Conservation (phyloP, 2,888 invertebrate genomes). For the Scrobipalpa costella region DNA sequence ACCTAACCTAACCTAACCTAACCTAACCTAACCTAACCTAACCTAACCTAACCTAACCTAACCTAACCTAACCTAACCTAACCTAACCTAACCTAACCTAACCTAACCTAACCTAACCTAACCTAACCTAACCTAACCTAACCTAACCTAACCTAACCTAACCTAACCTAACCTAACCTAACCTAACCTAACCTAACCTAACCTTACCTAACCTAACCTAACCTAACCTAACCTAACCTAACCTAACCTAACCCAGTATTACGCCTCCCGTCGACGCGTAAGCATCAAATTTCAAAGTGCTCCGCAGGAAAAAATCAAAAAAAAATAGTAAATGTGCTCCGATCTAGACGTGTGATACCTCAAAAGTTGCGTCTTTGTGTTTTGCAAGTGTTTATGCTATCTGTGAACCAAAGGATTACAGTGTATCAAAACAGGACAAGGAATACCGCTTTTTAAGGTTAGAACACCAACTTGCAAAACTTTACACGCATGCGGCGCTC, state of each 20-base stretch:
- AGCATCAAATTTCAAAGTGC: too few species aligned
- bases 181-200: constrained; percentile 39
- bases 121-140: constrained; percentile 37
- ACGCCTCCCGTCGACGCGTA: constrained; percentile 30
- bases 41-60: constrained; percentile 35
- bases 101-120: constrained; percentile 35
- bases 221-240: constrained; percentile 35
- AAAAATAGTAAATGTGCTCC: too few species aligned
- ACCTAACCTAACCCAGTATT: constrained; percentile 34
- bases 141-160: constrained; percentile 41
- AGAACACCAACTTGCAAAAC: too few species aligned
- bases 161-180: constrained; percentile 39
- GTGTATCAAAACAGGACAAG: too few species aligned
- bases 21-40: constrained; percentile 33
- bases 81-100: constrained; percentile 35
- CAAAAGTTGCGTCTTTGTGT: too few species aligned
- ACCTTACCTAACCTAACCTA: constrained; percentile 36
- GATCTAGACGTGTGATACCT: too few species aligned
- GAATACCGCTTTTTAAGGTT: too few species aligned
- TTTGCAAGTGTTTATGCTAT: too few species aligned
- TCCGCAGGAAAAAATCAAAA: too few species aligned
- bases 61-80: constrained; percentile 35
- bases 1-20: constrained; percentile 16
- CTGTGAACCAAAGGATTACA: too few species aligned
- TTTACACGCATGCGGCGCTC: too few species aligned